Base-by-base conservation (phyloP, 2,113 vertebrate genomes). In the Zapornia atra region DNA sequence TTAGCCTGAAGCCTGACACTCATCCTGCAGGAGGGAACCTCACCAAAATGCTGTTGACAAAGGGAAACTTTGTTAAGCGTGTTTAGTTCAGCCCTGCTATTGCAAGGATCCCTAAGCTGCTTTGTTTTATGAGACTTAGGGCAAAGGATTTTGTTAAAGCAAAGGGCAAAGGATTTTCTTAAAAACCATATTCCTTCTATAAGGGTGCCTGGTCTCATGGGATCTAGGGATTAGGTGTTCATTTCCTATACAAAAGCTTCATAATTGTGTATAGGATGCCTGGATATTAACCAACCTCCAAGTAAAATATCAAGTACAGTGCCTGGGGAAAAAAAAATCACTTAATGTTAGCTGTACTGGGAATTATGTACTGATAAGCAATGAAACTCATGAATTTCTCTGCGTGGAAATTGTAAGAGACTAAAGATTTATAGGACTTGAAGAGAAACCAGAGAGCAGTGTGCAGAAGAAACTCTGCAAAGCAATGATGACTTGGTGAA, bases 1-100 rank as follows among this genome's bases (percentile, higher is more conserved):
- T 97, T 96, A 96, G 92, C 86, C 91, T 46, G 81, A 72, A 95
- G 95, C 87, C 91, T 80, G 95, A 94, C 96, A 96, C 97, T 92
- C 95, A 80, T 95, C 84, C 94, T 94, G 78, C 92, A 88, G 91
- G 92, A 96, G 92, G 83, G 86, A 96, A 92, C 96, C 60, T 92
- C 94, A 93, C 88, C 71, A 85, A 80, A 93, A 83, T 14, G 69
- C 76, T 93, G 57, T 64, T 95, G 96, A 97, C 83, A 96, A 97
- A 97, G 91, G 83, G 69, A 80, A 97, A 96, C 94, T 77, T 92
- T 92, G 91, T 97, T 94, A 81, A 88, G 90, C 11, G 0, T 46
- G 90, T 92, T 96, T 90, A 95, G 90, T 94, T 86, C 95, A 92
- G 78, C 84, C 75, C 81, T 94, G 83, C 94, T 94, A 29, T 93